These are phyloP conservation scores for Poeciliopsis turneri DNA, from an alignment of 2,797 vertebrate species.

Conservation along the genomic window DNA sequence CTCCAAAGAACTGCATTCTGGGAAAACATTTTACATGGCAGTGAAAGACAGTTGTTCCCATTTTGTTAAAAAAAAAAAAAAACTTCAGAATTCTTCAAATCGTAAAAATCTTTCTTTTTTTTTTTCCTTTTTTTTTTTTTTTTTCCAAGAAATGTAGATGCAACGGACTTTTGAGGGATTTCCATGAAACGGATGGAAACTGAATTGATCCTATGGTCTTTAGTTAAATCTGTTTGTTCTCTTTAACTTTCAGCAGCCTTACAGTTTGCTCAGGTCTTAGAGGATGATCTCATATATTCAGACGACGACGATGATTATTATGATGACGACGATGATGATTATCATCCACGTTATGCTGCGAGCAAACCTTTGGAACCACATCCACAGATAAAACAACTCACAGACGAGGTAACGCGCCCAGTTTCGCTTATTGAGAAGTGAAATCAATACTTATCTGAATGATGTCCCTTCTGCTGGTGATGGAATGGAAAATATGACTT, in stretches of 20 bases:
- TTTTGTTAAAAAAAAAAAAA: not conserved
- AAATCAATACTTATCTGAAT: conserved; percentile 10
- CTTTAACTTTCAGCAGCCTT: conserved; percentile 28
- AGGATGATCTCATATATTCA: conserved; percentile 48
- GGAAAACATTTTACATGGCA: not conserved
- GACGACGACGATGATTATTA: conserved; percentile 29
- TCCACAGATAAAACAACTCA: conserved; percentile 63
- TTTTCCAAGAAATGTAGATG: not conserved
- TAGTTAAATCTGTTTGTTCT: not conserved
- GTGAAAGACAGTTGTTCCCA: not conserved
- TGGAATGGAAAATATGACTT: not conserved
- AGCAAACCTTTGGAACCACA: conserved; percentile 52
- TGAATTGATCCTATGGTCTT: not conserved
- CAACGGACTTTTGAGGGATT: not conserved
- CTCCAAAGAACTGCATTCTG: not conserved
- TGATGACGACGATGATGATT: conserved; percentile 1
- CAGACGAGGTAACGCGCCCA: conserved; percentile 59
- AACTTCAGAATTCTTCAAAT: not conserved
- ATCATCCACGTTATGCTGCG: not conserved
- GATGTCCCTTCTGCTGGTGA: not conserved
- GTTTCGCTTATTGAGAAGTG: conserved; percentile 7
- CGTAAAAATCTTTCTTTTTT: too few species aligned
- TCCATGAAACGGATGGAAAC: not conserved
- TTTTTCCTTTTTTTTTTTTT: too few species aligned
- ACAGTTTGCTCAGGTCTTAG: conserved; percentile 38